phyloP scores from a whole-genome alignment of 1,140 invertebrate species.

The Eciton burchellii region DNA sequence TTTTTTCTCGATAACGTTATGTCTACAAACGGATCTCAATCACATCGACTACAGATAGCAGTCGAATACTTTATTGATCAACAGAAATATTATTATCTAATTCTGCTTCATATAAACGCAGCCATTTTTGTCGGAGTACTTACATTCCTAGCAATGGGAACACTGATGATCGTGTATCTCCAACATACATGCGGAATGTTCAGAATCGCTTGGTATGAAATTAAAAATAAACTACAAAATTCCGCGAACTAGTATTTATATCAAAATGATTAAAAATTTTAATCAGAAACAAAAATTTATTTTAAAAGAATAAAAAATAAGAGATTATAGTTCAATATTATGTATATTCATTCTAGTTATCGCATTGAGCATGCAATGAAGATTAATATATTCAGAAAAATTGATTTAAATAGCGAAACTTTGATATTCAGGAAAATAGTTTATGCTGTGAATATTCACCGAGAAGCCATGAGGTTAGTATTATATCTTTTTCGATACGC shows the following conservation, averaged over 20 bases:
- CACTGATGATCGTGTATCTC: background rate
- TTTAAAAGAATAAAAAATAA: background rate
- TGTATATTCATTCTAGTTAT: constrained; percentile 10
- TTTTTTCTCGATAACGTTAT: no score
- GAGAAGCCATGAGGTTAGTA: constrained; percentile 34
- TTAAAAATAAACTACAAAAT: background rate
- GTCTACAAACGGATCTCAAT: no score
- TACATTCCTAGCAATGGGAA: background rate
- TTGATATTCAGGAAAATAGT: background rate
- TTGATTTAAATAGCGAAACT: background rate
- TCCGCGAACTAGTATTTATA: no score
- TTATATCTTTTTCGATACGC: no score
- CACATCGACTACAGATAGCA: no score
- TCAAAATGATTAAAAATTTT: no score
- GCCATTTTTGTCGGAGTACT: background rate
- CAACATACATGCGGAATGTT: constrained; percentile 1
- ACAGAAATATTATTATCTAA: background rate
- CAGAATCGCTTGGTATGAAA: background rate
- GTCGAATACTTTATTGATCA: background rate
- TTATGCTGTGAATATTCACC: constrained; percentile 18
- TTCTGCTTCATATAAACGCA: background rate
- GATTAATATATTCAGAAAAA: background rate
- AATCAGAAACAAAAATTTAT: no score
- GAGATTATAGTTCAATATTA: background rate
- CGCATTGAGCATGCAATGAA: constrained; percentile 14